phyloP scores from a whole-genome alignment of 2,797 vertebrate species.

The Emydoidea blandingii region DNA sequence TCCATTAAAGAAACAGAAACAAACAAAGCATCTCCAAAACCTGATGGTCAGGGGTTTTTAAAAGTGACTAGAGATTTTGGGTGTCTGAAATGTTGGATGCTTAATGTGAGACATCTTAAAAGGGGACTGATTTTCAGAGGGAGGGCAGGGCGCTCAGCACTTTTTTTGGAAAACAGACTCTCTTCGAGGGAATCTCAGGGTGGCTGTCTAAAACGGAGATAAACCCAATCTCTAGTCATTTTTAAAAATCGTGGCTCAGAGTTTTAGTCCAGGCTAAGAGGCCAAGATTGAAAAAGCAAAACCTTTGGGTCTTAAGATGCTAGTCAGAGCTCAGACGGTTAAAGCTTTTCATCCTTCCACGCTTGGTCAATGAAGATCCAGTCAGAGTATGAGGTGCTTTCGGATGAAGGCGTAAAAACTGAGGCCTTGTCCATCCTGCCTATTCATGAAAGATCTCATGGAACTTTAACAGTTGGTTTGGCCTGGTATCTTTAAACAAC shows the following conservation, averaged over 20 bases:
- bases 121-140: neutral
- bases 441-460: neutral
- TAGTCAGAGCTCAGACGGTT: neutral
- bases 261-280: neutral
- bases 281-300: neutral
- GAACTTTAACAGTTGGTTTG: neutral
- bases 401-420: neutral
- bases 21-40: neutral
- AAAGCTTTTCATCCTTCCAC: neutral
- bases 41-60: neutral
- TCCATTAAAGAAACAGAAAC: neutral
- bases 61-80: neutral
- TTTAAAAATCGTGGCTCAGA: neutral
- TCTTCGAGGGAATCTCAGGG: neutral
- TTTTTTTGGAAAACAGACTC: neutral
- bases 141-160: fast-evolving
- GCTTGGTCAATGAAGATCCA: neutral
- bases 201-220: neutral
- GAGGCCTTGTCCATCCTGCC: neutral
- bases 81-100: neutral
- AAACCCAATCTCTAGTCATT: neutral
- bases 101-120: neutral
- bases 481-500: neutral
- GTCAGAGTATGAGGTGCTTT: neutral
- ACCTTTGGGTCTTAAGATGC: neutral